Base-by-base conservation (phyloP, 2,113 vertebrate genomes). In the Peromyscus leucopus region DNA sequence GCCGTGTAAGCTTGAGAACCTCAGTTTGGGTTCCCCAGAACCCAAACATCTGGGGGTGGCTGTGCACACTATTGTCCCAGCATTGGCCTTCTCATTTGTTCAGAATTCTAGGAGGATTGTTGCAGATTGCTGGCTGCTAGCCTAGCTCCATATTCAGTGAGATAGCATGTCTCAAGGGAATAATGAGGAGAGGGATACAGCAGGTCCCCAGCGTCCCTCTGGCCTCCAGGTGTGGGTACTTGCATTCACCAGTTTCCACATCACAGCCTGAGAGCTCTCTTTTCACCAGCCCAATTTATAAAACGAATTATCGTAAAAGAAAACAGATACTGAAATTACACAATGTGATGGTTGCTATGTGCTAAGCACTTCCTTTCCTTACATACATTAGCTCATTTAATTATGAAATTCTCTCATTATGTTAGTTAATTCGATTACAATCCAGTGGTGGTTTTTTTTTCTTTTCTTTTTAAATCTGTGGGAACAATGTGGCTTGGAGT, bases 261-360 rank as follows among this genome's bases (percentile, higher is more conserved):
- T 31, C n/a, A 42, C 11, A 76, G 19, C 22, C 61, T n/a, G 13
- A 82, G 15, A 85, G 12, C 16, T 85, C 48, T 33, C 7, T 79
- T 46, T 75, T 72, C 33, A 74, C 63, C 61, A 61, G 46, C 28
- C 33, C 46, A 26, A n/a, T 78, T 71, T 78, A 88, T 26, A 86
- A 95, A 94, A 63, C 4, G 9, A 95, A 93, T 59, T 72, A 74
- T 69, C 36, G 42, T 78, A 16, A 84, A 63, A 84, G 46, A 31
- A 78, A 78, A 28, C 4, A 78, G 69, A 75, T 19, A 71, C 59
- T 24, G n/a, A 11, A 90, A 31, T 61, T 12, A 79, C 17, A 79
- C 48, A 91, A 46, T 57, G 28, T 36, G 22, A 9, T 55, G 16
- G 28, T 89, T 80, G 86, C 76, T 31, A 33, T 24, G 21, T 42